phyloP scores from a whole-genome alignment of 2,797 vertebrate genomes.

The Girardinus metallicus region DNA sequence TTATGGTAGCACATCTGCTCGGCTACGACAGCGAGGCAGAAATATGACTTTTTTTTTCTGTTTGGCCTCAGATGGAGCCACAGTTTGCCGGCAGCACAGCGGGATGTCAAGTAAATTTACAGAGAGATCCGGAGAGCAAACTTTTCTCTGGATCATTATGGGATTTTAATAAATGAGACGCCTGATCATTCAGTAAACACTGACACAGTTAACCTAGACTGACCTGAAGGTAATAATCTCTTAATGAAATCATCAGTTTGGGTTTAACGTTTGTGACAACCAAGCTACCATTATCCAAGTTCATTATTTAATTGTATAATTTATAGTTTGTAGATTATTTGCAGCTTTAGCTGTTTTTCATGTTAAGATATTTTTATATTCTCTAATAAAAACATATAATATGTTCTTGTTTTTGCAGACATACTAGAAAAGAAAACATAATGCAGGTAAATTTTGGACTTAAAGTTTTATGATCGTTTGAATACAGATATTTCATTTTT shows the following conservation, averaged over 20 bases:
- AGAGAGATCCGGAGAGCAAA: constrained; percentile 14
- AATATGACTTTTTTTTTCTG: constrained; percentile 13
- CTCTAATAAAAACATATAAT: not conserved
- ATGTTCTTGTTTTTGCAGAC: not conserved
- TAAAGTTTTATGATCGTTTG: not conserved
- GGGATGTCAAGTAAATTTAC: constrained; percentile 20
- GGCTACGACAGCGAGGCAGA: constrained; percentile 14
- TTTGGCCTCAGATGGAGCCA: constrained; percentile 18
- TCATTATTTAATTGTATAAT: too few relatives aligned
- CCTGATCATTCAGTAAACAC: not conserved
- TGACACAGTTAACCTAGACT: constrained; percentile 3
- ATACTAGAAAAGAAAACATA: not conserved
- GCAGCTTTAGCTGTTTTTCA: not conserved
- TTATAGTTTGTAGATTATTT: not conserved
- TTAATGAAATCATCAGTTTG: not conserved
- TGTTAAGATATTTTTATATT: not conserved
- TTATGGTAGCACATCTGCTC: constrained; percentile 61
- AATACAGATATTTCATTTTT: not conserved
- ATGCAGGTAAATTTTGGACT: not conserved
- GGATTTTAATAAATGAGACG: constrained; percentile 12
- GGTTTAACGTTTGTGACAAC: not conserved
- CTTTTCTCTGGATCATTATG: not conserved
- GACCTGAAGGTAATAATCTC: not conserved
- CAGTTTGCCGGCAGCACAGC: not conserved
- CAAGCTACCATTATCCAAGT: not conserved